These are phyloP conservation scores for Amia ocellicauda DNA, from an alignment of 2,113 vertebrate genomes.

Conservation along the genomic window DNA sequence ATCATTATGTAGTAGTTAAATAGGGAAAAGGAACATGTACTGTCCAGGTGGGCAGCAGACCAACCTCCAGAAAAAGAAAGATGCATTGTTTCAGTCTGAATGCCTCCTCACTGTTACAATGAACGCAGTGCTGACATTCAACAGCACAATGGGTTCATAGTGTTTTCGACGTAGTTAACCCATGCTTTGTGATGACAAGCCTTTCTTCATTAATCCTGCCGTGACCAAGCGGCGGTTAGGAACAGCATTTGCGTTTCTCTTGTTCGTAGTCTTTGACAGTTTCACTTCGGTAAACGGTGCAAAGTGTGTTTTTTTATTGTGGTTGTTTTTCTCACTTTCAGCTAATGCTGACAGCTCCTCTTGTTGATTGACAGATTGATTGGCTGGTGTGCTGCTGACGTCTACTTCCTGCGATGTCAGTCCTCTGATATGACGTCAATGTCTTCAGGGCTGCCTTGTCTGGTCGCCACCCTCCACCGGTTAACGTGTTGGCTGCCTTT, in stretches of 20 bases:
- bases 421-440: constrained; percentile 69
- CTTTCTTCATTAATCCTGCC: constrained; percentile 1
- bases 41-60: constrained; percentile 9
- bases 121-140: no score
- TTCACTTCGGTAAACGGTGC: no score
- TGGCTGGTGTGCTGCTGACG: not conserved
- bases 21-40: constrained; percentile 14
- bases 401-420: constrained; percentile 35
- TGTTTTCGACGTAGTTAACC: not conserved
- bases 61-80: not conserved
- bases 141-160: not conserved
- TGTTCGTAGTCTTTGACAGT: not conserved
- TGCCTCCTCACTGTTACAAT: not conserved
- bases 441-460: constrained; percentile 56
- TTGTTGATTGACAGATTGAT: not conserved
- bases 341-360: not conserved
- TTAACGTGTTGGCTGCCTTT: constrained; percentile 70
- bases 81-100: not conserved
- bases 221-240: constrained; percentile 4
- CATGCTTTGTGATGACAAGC: not conserved
- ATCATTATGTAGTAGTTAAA: constrained; percentile 11
- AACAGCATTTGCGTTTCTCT: constrained; percentile 34
- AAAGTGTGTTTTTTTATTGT: no score
- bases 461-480: constrained; percentile 68
- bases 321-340: not conserved